Conservation (phyloP, 2,113 vertebrate genomes). For the Leucopsar rothschildi region DNA sequence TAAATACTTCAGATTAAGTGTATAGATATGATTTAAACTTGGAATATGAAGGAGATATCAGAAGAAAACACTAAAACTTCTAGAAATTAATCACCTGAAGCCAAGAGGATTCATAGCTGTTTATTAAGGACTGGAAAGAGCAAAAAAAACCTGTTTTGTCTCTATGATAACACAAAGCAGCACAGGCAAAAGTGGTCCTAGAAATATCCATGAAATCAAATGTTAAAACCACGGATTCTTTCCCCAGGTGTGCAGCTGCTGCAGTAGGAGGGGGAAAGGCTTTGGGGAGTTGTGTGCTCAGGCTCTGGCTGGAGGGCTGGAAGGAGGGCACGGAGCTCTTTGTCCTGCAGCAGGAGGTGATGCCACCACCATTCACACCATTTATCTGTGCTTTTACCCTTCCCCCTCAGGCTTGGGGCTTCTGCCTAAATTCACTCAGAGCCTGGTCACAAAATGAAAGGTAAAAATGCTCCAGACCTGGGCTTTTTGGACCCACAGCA, state of each 20-base stretch:
- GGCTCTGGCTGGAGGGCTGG: background rate
- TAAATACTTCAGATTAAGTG: background rate
- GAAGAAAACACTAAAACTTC: background rate
- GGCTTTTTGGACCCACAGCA: background rate
- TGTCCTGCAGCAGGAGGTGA: background rate
- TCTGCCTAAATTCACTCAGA: background rate
- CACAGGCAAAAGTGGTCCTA: background rate
- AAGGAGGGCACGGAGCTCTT: background rate
- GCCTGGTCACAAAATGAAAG: background rate
- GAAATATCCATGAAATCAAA: background rate
- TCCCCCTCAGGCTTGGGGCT: background rate
- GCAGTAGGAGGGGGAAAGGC: background rate
- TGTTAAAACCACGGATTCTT: background rate
- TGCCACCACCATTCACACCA: accelerated
- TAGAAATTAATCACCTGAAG: background rate
- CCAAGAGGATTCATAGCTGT: background rate
- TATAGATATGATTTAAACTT: background rate
- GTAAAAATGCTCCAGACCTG: background rate
- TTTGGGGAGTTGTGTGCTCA: background rate
- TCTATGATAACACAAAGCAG: background rate
- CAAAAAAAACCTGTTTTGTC: background rate
- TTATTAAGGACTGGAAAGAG: background rate
- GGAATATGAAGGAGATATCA: background rate
- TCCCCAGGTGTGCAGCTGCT: background rate
- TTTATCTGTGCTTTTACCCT: background rate